Evolutionary conservation across 2,888 invertebrate species (phyloP), one percentile per base, ranked within the genome.

Genomic region (Netelia inedita): DNA sequence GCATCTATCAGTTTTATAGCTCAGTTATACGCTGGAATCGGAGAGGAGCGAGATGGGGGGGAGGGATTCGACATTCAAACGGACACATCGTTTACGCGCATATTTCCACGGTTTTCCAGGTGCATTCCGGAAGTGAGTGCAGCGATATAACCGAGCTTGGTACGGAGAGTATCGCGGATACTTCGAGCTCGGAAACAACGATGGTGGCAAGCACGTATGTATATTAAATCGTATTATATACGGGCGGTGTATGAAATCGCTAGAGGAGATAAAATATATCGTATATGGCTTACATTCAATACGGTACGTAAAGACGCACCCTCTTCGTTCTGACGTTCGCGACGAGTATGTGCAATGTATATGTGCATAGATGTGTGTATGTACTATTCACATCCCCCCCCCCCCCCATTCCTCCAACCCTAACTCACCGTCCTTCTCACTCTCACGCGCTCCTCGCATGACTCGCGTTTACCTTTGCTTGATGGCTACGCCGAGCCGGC

Each of bases 41-140:
- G n/a, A 53, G 1, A 19, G 46, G 46, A 19, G 16, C 21, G 21
- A 16, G 57, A 57, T 16, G n/a, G 72, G 65, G 59, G 21, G 43
- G 50, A 79, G 59, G 57, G 71, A 79, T 75, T 71, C 65, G 69
- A 65, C 69, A 57, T 57, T 28, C 53, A 66, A 71, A 35, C 57
- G 28, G 57, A 71, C 59, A 21, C 66, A n/a, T 11, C 53, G 53
- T n/a, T 46, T 71, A 16, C 50, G 50, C 14, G 57, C 35, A 35
- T 74, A 65, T 50, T 41, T 75, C 50, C 43, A 61, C 73, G 69
- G 35, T 35, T 74, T 79, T 73, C 79, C 46, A 46, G 55, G 63
- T 71, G 74, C 65, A 83, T 83, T 83, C 74, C 83, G 59, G 57
- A 71, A 75, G 71, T 43, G 10, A 83, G 71, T 50, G 63, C 50